These are phyloP conservation scores for Nymphalis urticae DNA, from an alignment of 2,888 invertebrate species.

Conservation along the genomic window DNA sequence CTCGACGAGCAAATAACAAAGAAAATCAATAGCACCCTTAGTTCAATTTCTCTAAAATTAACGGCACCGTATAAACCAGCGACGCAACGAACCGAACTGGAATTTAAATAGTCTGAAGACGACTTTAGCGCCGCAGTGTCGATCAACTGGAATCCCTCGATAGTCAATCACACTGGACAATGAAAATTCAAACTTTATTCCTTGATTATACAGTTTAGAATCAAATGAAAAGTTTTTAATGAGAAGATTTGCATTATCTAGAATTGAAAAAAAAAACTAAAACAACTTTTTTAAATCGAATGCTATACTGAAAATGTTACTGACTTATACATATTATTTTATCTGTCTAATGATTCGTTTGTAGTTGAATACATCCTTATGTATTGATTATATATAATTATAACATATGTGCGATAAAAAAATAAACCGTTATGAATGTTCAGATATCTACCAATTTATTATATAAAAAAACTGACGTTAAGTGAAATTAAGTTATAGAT, in stretches of 20 bases:
- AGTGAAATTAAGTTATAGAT: too few relatives aligned
- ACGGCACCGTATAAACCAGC: constrained; percentile 80
- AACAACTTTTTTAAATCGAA: too few relatives aligned
- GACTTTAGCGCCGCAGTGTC: constrained; percentile 62
- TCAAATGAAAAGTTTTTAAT: not conserved
- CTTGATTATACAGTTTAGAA: constrained; percentile 22
- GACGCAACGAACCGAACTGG: constrained; percentile 80
- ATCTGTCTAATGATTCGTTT: too few relatives aligned
- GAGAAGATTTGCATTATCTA: not conserved
- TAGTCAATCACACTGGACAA: constrained; percentile 33
- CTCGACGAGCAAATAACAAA: constrained; percentile 36
- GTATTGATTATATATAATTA: too few relatives aligned
- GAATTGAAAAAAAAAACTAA: not conserved
- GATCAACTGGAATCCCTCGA: constrained; percentile 54
- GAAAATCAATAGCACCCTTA: constrained; percentile 64
- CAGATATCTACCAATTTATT: too few relatives aligned
- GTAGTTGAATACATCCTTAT: too few relatives aligned
- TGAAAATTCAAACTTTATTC: constrained; percentile 28
- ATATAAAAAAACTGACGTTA: too few relatives aligned
- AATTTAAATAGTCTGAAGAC: constrained; percentile 81
- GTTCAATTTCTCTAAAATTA: constrained; percentile 78
- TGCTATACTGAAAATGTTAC: too few relatives aligned
- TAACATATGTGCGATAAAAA: too few relatives aligned
- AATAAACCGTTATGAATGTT: too few relatives aligned
- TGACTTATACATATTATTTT: too few relatives aligned